These are phyloP conservation scores for Tautogolabrus adspersus DNA, from an alignment of 2,113 vertebrate species.

Conservation along the genomic window DNA sequence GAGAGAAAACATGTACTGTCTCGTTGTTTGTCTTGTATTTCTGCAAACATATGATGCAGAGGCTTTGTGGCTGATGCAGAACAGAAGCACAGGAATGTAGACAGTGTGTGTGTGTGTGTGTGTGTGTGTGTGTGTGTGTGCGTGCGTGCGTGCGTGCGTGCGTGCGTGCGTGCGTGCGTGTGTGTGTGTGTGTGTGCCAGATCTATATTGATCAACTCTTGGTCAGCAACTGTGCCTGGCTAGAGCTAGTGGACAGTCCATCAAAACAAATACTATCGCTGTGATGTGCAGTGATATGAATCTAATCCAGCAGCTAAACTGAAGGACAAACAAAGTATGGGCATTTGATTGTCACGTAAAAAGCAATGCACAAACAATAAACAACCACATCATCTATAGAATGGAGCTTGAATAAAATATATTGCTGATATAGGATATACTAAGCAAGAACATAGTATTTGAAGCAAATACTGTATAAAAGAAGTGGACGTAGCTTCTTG, in stretches of 20 bases:
- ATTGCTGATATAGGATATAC: too few relatives aligned
- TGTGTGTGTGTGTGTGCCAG: background rate
- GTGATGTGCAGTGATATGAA: conserved; percentile 14
- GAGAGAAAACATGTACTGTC: background rate
- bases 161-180: too few relatives aligned
- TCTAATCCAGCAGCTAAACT: conserved; percentile 14
- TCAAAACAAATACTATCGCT: background rate
- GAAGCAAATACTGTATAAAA: too few relatives aligned
- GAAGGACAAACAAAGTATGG: background rate
- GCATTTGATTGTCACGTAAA: background rate
- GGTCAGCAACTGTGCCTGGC: background rate
- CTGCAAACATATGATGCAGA: background rate
- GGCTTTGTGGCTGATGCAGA: background rate
- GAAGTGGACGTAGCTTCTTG: too few relatives aligned
- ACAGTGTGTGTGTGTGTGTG: too few relatives aligned
- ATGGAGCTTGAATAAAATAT: too few relatives aligned
- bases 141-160: too few relatives aligned
- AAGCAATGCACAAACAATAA: background rate
- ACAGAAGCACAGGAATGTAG: background rate
- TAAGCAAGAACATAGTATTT: too few relatives aligned
- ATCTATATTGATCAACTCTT: conserved; percentile 7
- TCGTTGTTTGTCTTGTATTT: background rate
- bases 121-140: too few relatives aligned
- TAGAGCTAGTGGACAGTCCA: conserved; percentile 4
- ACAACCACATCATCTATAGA: too few relatives aligned